Evolutionary conservation across 2,888 invertebrate species (phyloP), one percentile per base, ranked within the genome.

Genomic region (Diplazon laetatorius): DNA sequence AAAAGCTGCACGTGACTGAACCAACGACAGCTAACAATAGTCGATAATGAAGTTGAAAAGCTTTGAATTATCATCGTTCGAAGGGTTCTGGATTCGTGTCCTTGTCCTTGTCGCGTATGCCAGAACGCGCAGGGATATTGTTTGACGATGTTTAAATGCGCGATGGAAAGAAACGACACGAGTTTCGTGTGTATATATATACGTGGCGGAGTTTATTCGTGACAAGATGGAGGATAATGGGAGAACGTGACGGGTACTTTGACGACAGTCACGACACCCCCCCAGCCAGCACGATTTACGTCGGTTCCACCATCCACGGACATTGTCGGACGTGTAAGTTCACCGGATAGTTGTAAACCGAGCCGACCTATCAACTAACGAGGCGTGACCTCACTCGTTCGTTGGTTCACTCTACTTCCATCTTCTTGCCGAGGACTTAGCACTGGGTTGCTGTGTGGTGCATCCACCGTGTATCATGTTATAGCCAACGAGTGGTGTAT

Each of bases 381-480:
- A 50, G 60, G 50, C 50, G 60, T 52, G 70, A 71, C 70, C 70
- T 62, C 52, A 71, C 62, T 50, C 37, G 37, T 69, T 46, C 46
- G 37, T 35, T 57, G 44, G 20, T 18, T 12, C 20, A 46, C 46
- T 55, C 46, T 14, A n/a, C 44, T 14, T 10, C 8, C 37, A 10
- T 18, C 2, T 18, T 37, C 12, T 5, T n/a, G 16, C 30, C 14
- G 2, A 9, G 9, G n/a, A 8, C 8, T 5, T 9, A 12, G 3
- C 25, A 30, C n/a, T 12, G 8, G n/a, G 5, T 30, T 30, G 30
- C 16, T n/a, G 8, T 12, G 37, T n/a, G 4, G 9, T 42, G 42
- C n/a, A 14, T 18, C 5, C 9, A 3, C 60, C 12, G 14, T 50
- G 39, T 39, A 52, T 10, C 18, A 30, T 35, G 9, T 14, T 12